phyloP scores from a whole-genome alignment of 1,140 invertebrate genomes.

The fruit fly (Drosophila melanogaster) region Release_6_plus_ISO1_MT NT_037436.4:18884001-18884500 shows the following conservation, averaged over 20 bases:
- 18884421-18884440: conserved; percentile 66
- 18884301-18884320: conserved; percentile 4
- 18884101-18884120: no score
- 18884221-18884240: conserved; percentile 12
- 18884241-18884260: conserved; percentile 37
- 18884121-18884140: no score
- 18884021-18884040: conserved; percentile 14
- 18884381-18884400: conserved; percentile 11
- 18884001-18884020: conserved; percentile 33
- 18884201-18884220: neutral
- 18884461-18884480: conserved; percentile 48
- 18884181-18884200: conserved; percentile 26
- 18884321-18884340: conserved; percentile 59
- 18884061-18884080: neutral
- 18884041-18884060: neutral
- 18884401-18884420: conserved; percentile 17
- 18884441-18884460: conserved; percentile 60
- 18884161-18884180: neutral
- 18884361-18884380: conserved; percentile 37
- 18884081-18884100: neutral
- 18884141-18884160: no score
- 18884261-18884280: neutral
- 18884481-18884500: conserved; percentile 74
- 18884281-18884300: conserved; percentile 19
- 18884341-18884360: conserved; percentile 52